Base-by-base conservation (phyloP, 2,113 vertebrate genomes). In the Gallinago undulata region DNA sequence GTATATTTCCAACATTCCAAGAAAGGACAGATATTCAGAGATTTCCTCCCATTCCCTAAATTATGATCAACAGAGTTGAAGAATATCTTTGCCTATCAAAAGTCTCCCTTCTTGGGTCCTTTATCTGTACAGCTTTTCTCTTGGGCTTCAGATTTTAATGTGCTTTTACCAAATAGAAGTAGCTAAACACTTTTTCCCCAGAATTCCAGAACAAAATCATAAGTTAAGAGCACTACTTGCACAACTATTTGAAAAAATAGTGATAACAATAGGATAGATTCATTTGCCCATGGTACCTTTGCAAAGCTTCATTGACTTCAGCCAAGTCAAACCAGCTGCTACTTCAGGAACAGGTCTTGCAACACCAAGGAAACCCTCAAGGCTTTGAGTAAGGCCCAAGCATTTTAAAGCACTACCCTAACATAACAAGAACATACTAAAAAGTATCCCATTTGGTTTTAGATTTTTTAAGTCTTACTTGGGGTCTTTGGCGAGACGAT, bases 111-210 rank as follows among this genome's bases (percentile, higher is more conserved):
- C 63, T 35, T 43, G 28, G 7, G 14, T 57, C 13, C 43, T 63
- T 63, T 15, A 16, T 30, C 53, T 5, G 0, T 5, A 25, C 8
- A 19, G 31, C 41, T 72, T 37, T 72, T 45, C 18, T 51, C 51
- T 45, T 39, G 33, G 13, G 33, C 28, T 68, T 79, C 43, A 21
- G 50, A 57, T 63, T 62, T 74, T 45, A 15, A 33, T 13, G 27
- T 7, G 11, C 5, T 62, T 82, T 90, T 25, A 28, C 5, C 9
- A 8, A 72, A 7, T 7, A 30, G 31, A 85, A 45, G 10, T 3
- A 55, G 16, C 7, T 35, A 11, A 41, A 13, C 2, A 5, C 2
- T 21, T 16, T 9, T 19, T 1, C 2, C 8, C 13, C 33, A 24
- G 7, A 27, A 53, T 43, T 57, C 23, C 50, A 72, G 10, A 59